Evolutionary conservation across 2,113 vertebrate species (phyloP).

Genomic region (Lepus europaeus): DNA sequence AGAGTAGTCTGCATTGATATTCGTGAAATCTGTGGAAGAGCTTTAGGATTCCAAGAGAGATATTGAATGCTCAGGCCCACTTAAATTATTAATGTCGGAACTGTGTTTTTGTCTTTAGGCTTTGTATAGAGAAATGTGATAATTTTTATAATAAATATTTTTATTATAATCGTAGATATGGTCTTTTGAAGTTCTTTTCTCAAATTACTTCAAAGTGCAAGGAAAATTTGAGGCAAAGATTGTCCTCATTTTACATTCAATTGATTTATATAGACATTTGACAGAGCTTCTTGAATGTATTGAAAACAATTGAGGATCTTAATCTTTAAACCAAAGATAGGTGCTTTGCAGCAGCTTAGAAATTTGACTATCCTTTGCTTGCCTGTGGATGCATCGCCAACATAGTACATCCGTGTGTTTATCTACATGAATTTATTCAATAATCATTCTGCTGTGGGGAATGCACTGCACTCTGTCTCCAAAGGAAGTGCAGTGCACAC

Average conservation of each 20-base stretch:
- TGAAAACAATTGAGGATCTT: constrained; percentile 31
- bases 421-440: not conserved
- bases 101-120: constrained; percentile 61
- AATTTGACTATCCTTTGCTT: not conserved
- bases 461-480: not conserved
- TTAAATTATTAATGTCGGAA: constrained; percentile 73
- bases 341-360: not conserved
- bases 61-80: constrained; percentile 61
- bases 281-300: not conserved
- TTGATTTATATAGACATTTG: constrained; percentile 18
- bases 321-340: constrained; percentile 45
- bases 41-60: constrained; percentile 13
- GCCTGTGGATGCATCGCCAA: not conserved
- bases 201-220: not conserved
- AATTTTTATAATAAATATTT: constrained; percentile 84
- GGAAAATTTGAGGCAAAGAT: not conserved
- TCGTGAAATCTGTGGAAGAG: not conserved
- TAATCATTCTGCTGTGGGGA: not conserved
- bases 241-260: constrained; percentile 43
- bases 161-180: constrained; percentile 48
- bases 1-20: not conserved
- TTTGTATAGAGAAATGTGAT: constrained; percentile 67
- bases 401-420: not conserved
- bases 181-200: constrained; percentile 60
- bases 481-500: not conserved